These are phyloP conservation scores for Parasteatoda tepidariorum DNA, from an alignment of 1,140 invertebrate species.

Conservation along the genomic window DNA sequence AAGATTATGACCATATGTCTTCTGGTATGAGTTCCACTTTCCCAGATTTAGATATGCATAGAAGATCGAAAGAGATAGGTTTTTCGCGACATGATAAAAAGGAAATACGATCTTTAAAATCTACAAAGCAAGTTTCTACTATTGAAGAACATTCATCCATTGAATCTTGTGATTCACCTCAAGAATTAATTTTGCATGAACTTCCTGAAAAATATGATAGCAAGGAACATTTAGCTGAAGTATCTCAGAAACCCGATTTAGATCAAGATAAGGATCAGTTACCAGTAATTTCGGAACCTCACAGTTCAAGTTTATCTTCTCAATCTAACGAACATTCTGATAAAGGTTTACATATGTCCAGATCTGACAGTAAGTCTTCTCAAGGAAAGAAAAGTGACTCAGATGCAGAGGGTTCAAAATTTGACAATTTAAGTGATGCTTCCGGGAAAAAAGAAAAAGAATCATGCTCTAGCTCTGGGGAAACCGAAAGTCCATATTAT, in stretches of 20 bases:
- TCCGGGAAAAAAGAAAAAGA: conserved; percentile 68
- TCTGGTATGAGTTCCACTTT: conserved; percentile 43
- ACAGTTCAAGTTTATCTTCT: not conserved
- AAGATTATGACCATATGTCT: conserved; percentile 21
- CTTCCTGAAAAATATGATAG: conserved; percentile 22
- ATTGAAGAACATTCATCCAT: conserved; percentile 59
- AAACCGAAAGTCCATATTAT: conserved; percentile 83
- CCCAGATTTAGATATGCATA: conserved; percentile 35
- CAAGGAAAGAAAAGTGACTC: conserved; percentile 53
- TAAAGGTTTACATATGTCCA: conserved; percentile 21
- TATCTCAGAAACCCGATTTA: not conserved
- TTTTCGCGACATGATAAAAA: conserved; percentile 53
- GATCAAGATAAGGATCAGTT: conserved; percentile 14
- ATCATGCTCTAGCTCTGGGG: conserved; percentile 84
- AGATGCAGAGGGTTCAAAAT: conserved; percentile 49
- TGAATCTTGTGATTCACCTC: conserved; percentile 55
- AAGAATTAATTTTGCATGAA: conserved; percentile 37
- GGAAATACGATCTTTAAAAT: conserved; percentile 53
- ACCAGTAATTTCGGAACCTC: not conserved
- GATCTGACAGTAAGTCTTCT: conserved; percentile 53
- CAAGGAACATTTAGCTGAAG: not conserved
- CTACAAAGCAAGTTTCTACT: conserved; percentile 54
- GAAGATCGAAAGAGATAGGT: conserved; percentile 39
- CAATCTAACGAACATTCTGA: not conserved
- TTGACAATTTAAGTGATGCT: conserved; percentile 19